Evolutionary conservation across 1,140 invertebrate genomes (phyloP), one percentile per base, ranked within the genome.

Genomic region (Lepidotrigona ventralis): DNA sequence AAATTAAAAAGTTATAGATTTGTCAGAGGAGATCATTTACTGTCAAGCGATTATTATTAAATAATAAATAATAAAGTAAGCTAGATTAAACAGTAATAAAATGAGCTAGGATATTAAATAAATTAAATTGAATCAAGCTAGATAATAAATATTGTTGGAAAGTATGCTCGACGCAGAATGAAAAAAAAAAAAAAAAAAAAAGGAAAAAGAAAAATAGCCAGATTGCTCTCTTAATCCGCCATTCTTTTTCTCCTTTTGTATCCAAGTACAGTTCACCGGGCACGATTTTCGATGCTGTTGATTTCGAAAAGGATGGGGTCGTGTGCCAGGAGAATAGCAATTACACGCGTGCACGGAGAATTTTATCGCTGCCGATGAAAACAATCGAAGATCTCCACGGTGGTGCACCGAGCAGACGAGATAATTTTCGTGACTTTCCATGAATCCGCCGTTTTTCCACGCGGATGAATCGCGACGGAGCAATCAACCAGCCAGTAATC

Each of bases 401-500:
- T 60, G 26, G 21, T 56, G 33, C 29, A 73, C 46, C 15, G 29
- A 5, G 12, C 23, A 29, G 23, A 60, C 11, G 33, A 15, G 23
- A n/a, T 75, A 58, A 81, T 81, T 81, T 72, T 56, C 68, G 14
- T 81, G 56, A 56, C 21, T 64, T 53, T 23, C 51, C 51, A 64
- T 39, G 33, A 64, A 76, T 73, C 56, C 46, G 71, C 68, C 53
- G 53, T 79, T 80, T n/a, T 80, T 73, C 56, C 79, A 9, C 26
- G 39, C 39, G 70, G 19, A 51, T 63, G 56, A 80, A 63, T 72
- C 79, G 46, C 74, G 58, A 51, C 39, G 23, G 63, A 76, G 58
- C 79, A 73, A 73, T 80, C 69, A 51, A 63, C 56, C 69, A 33
- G 1, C 74, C 74, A 3, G 74, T 76, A 76, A 79, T 73, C 69